Evolutionary conservation across 1,140 invertebrate genomes (phyloP).

Genomic region (Halyomorpha halys): DNA sequence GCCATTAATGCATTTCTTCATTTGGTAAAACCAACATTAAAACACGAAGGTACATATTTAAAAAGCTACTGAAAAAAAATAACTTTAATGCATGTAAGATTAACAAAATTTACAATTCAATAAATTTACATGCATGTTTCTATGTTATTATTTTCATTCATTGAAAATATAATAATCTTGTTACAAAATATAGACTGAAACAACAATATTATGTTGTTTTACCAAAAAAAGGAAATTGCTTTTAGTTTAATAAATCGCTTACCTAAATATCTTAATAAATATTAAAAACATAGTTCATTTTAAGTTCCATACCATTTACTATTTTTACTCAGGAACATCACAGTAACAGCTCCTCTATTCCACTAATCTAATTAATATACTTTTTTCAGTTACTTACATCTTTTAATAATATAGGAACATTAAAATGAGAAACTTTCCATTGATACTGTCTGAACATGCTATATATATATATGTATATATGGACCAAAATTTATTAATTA

Average conservation of each 20-base stretch:
- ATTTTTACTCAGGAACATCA: constrained; percentile 24
- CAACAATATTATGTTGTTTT: constrained; percentile 5
- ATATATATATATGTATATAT: too few relatives aligned
- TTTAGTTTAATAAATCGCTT: constrained; percentile 14
- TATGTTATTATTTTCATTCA: constrained; percentile 1
- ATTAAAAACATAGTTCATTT: constrained; percentile 11
- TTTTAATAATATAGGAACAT: constrained; percentile 28
- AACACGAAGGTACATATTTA: neutral
- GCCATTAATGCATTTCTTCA: neutral
- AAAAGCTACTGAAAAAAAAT: too few relatives aligned
- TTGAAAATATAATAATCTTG: neutral
- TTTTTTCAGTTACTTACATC: constrained; percentile 2
- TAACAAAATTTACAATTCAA: neutral
- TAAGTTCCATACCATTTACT: constrained; percentile 12
- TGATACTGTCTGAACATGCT: constrained; percentile 15
- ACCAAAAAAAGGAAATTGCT: constrained; percentile 8
- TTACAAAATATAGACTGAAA: neutral
- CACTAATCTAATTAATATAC: constrained; percentile 23
- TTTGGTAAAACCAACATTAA: constrained; percentile 9
- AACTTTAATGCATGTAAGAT: neutral
- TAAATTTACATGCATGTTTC: constrained; percentile 3
- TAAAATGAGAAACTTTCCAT: constrained; percentile 10
- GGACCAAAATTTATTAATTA: neutral
- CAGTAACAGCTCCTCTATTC: constrained; percentile 22
- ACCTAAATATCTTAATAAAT: constrained; percentile 3